Evolutionary conservation across 2,113 vertebrate species (phyloP).

Genomic region (Asarcornis scutulata): DNA sequence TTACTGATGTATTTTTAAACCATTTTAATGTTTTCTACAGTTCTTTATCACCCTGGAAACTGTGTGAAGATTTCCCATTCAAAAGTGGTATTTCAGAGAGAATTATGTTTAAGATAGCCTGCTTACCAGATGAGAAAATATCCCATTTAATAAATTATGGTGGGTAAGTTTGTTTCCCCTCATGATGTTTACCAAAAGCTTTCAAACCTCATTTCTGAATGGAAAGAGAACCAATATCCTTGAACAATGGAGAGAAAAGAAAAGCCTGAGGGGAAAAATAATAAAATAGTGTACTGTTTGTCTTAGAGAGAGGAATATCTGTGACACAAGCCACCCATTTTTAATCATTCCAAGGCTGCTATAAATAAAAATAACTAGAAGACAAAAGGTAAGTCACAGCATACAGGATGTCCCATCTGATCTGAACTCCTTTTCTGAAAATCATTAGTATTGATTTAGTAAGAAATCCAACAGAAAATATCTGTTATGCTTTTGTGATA

Average conservation of each 20-base stretch:
- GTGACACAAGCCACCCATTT: background rate
- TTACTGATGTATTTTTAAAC: background rate
- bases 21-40: background rate
- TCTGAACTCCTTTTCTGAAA: background rate
- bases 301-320: background rate
- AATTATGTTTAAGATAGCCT: background rate
- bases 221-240: background rate
- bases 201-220: background rate
- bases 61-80: background rate
- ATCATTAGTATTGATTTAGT: constrained; percentile 14
- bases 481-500: background rate
- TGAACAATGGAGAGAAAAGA: background rate
- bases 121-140: background rate
- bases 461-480: constrained; percentile 15
- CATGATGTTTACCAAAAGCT: background rate
- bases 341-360: background rate
- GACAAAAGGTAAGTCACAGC: background rate
- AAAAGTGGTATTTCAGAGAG: background rate
- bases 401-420: background rate
- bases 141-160: background rate
- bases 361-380: constrained; percentile 2
- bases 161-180: background rate
- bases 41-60: background rate
- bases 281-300: background rate
- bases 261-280: background rate